Evolutionary conservation across 2,113 vertebrate genomes (phyloP).

Genomic region (Eclectus roratus): DNA sequence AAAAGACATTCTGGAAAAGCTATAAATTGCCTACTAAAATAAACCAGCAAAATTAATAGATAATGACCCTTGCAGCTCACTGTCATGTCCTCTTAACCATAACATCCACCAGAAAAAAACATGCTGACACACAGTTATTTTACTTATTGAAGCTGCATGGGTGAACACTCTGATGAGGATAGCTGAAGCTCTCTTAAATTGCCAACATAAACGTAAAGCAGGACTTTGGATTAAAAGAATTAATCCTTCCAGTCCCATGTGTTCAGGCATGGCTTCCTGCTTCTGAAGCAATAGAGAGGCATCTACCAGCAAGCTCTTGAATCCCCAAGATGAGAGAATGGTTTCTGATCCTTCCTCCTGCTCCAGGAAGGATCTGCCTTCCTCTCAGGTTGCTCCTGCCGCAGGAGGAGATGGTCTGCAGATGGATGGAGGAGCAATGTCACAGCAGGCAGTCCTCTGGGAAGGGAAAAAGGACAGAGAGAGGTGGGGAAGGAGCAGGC

Average conservation of each 20-base stretch:
- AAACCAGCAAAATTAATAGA: constrained; percentile 55
- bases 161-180: background rate
- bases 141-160: background rate
- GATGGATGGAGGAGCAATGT: background rate
- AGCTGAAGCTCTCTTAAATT: background rate
- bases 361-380: background rate
- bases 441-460: fast-evolving
- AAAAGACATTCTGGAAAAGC: constrained; percentile 51
- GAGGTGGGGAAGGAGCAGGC: fast-evolving
- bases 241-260: background rate
- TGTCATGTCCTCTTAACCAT: constrained; percentile 57
- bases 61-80: constrained; percentile 41
- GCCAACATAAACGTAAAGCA: background rate
- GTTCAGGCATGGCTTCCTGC: fast-evolving
- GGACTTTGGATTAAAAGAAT: background rate
- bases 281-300: background rate
- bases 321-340: background rate
- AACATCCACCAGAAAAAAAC: constrained; percentile 18
- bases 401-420: background rate
- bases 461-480: background rate
- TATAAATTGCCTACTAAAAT: constrained; percentile 64
- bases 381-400: background rate
- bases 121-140: background rate
- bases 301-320: background rate
- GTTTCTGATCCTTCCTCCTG: background rate